Evolutionary conservation across 2,888 invertebrate genomes (phyloP).

Genomic region (Callinectes sapidus): DNA sequence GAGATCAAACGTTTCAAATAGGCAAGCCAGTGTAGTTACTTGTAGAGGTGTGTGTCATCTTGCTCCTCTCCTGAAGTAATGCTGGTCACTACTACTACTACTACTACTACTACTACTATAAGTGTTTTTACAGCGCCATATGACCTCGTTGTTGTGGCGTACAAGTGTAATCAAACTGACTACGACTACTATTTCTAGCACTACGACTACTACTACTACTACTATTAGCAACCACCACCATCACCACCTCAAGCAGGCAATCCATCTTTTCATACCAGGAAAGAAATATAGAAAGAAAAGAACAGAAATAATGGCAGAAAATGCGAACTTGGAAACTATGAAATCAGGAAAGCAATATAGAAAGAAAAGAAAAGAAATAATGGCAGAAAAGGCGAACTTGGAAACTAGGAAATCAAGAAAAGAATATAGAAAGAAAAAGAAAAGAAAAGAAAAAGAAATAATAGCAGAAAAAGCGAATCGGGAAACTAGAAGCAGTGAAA

Average conservation of each 20-base stretch:
- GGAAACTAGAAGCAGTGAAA: not conserved
- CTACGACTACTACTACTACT: constrained; percentile 18
- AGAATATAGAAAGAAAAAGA: not conserved
- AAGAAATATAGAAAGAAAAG: not conserved
- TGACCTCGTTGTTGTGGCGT: no score
- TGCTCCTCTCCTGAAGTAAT: not conserved
- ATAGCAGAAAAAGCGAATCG: not conserved
- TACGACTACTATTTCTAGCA: not conserved
- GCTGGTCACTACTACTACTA: not conserved
- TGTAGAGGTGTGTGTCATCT: not conserved
- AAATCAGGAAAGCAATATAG: not conserved
- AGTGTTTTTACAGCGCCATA: not conserved
- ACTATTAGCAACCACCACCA: not conserved
- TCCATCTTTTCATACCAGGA: not conserved
- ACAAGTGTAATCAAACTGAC: not conserved
- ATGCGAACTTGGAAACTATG: not conserved
- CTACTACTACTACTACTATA: constrained; percentile 18
- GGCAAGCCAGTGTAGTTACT: no score
- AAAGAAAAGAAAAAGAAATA: no score
- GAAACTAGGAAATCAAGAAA: not conserved
- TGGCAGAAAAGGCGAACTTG: not conserved
- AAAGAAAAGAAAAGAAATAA: not conserved
- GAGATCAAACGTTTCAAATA: not conserved
- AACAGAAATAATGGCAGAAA: not conserved
- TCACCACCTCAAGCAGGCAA: not conserved